Evolutionary conservation across 2,888 invertebrate species (phyloP), one percentile per base, ranked within the genome.

Genomic region (Pyrochroa serraticornis): DNA sequence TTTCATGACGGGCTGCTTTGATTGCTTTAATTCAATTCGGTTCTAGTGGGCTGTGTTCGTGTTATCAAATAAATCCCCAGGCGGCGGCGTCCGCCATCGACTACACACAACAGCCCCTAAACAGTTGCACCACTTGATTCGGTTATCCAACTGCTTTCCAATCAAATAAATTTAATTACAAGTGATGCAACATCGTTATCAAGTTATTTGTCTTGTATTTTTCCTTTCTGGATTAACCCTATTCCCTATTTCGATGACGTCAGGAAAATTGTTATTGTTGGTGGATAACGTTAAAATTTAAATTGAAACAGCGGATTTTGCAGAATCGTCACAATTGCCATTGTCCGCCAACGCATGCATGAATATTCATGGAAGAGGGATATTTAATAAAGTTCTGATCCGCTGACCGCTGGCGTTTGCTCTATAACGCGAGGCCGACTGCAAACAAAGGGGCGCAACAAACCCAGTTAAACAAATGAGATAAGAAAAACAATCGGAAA

Each of bases 341-440:
- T 35, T 10, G 30, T 42, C 32, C 42, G 12, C 31, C 30, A 42
- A 42, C 32, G 32, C 42, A 42, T 8, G 22, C 31, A 42, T 42
- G 42, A 42, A 42, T 42, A 42, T 42, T 42, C 42, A 42, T 42
- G 7, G 30, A n/a, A 14, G 30, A 9, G 30, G 9, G 30, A 22
- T 14, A n/a, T 67, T 63, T 63, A 67, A 65, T 65, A 52, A 63
- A 58, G 63, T 64, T 66, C 51, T 50, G 51, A 62, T 49, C 47
- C 54, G 57, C 47, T 56, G 58, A 46, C 58, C 54, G 47, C 41
- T 49, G 42, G 49, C 53, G 14, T 54, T 44, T 50, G 44, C 44
- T 54, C 1, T 35, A 9, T 2, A 6, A 35, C 7, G 31, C 41
- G 12, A 22, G 32, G 32, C 10, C 31, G 31, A 3, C 36, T 2